phyloP scores from a whole-genome alignment of 2,113 vertebrate genomes.

The Atherinomorus stipes region DNA sequence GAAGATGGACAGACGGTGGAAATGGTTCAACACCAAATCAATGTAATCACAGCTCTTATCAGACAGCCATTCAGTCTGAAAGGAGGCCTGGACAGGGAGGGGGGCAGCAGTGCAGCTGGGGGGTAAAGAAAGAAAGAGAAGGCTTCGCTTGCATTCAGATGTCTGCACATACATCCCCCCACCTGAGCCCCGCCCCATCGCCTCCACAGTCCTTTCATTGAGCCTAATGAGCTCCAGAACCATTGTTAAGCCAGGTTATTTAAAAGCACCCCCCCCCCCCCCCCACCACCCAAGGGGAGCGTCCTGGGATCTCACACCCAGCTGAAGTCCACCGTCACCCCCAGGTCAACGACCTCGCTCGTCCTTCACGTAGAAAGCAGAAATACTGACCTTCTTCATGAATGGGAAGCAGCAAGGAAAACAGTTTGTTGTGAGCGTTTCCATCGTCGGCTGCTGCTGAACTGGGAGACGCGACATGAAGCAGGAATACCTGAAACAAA shows the following conservation, averaged over 20 bases:
- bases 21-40: slow-evolving; percentile 79
- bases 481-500: too few relatives aligned
- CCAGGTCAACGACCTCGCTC: slow-evolving; percentile 57
- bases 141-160: slow-evolving; percentile 40
- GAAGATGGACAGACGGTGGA: slow-evolving; percentile 54
- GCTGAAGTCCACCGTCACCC: slow-evolving; percentile 72
- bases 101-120: slow-evolving; percentile 33
- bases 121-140: slow-evolving; percentile 12
- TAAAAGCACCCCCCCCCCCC: slow-evolving; percentile 69
- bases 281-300: slow-evolving; percentile 63
- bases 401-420: slow-evolving; percentile 6
- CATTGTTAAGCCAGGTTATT: slow-evolving; percentile 72
- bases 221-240: slow-evolving; percentile 70
- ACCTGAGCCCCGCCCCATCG: slow-evolving; percentile 35
- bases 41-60: slow-evolving; percentile 83
- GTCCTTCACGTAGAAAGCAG: slow-evolving; percentile 65
- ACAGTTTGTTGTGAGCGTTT: too few relatives aligned
- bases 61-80: slow-evolving; percentile 68
- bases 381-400: slow-evolving; percentile 28
- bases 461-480: too few relatives aligned
- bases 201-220: slow-evolving; percentile 59
- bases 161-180: slow-evolving; percentile 11
- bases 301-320: slow-evolving; percentile 45
- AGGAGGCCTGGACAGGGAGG: slow-evolving; percentile 39
- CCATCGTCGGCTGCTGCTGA: too few relatives aligned